Conservation (phyloP, 2,113 vertebrate genomes). For the Cichladusa arquata region DNA sequence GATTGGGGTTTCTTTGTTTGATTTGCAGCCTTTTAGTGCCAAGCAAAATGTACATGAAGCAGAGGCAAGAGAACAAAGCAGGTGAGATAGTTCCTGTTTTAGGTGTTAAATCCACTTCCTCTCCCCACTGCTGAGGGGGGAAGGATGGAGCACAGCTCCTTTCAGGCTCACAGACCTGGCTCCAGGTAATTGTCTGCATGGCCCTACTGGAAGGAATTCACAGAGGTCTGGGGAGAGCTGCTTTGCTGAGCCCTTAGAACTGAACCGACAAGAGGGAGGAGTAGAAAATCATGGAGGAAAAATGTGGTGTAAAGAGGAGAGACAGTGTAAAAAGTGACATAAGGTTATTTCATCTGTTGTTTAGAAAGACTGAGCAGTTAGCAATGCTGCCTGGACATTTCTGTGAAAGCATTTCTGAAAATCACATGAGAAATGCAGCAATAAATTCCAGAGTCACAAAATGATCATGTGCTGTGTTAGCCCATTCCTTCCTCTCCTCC, state of each 20-base stretch:
- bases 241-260: neutral
- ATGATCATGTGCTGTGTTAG: neutral
- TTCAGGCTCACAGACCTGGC: neutral
- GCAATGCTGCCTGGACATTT: neutral
- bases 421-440: neutral
- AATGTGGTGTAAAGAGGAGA: neutral
- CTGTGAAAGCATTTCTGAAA: neutral
- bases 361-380: neutral
- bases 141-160: neutral
- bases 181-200: neutral
- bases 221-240: neutral
- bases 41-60: neutral
- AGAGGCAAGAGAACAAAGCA: neutral
- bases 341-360: neutral
- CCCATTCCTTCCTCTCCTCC: neutral
- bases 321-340: neutral
- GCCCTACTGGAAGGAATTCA: neutral
- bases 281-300: neutral
- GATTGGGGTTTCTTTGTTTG: neutral
- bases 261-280: neutral
- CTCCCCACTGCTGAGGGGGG: neutral
- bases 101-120: neutral
- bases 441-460: neutral
- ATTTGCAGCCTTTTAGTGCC: neutral
- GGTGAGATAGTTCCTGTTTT: neutral